Evolutionary conservation across 2,113 vertebrate species (phyloP).

Genomic region (Trematocara zebra): DNA sequence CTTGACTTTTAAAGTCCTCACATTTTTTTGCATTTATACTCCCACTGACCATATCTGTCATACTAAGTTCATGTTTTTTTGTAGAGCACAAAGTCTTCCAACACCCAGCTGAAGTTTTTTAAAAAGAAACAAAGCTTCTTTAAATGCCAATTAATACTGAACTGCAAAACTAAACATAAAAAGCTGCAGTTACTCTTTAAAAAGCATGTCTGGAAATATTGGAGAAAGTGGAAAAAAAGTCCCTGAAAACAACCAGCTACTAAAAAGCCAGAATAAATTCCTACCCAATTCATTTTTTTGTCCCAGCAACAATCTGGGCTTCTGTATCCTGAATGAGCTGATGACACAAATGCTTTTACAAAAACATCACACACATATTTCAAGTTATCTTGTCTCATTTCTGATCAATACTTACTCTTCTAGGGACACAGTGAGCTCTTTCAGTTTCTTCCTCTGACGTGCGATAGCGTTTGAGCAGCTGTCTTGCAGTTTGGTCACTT

Average conservation of each 20-base stretch:
- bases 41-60: neutral
- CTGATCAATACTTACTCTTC: conserved; percentile 67
- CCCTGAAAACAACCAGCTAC: neutral
- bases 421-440: conserved; percentile 77
- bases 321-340: neutral
- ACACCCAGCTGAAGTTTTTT: neutral
- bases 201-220: neutral
- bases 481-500: conserved; percentile 85
- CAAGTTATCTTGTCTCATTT: neutral
- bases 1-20: neutral
- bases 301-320: neutral
- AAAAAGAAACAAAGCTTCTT: neutral
- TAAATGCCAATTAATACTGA: neutral
- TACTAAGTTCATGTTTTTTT: neutral
- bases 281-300: neutral
- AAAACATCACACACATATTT: neutral
- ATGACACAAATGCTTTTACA: neutral
- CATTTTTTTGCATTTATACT: neutral
- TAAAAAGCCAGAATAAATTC: neutral
- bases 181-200: neutral
- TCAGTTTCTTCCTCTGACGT: conserved; percentile 85
- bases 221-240: neutral
- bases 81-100: neutral
- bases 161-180: neutral
- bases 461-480: conserved; percentile 78